A percentile compares a stretch with the other conserved stretches of the same genome.
Evolutionary conservation across 1,140 invertebrate genomes (phyloP).

Genomic region (Hycleus phaleratus): DNA sequence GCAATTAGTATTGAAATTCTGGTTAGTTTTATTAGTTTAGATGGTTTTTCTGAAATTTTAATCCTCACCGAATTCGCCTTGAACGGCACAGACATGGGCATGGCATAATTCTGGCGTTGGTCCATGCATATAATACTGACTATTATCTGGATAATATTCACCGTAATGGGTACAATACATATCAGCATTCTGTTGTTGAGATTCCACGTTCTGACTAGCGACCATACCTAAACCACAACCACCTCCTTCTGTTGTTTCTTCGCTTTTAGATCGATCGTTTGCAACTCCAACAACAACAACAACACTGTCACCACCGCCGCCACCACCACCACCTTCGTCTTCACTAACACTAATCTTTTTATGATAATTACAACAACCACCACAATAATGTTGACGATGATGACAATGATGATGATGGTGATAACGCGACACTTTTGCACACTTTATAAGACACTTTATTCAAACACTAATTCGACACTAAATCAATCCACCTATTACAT

Average conservation of each 20-base stretch:
- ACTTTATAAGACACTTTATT: background rate
- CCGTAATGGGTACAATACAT: conserved; percentile 38
- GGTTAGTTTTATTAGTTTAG: too few species aligned
- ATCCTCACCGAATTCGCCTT: conserved; percentile 36
- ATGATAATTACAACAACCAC: too few species aligned
- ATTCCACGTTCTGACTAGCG: conserved; percentile 37
- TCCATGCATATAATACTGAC: conserved; percentile 27
- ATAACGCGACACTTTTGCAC: background rate
- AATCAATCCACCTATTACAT: too few species aligned
- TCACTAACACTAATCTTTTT: too few species aligned
- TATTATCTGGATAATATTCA: conserved; percentile 36
- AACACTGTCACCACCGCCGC: too few species aligned
- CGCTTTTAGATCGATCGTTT: too few species aligned
- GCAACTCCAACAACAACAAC: too few species aligned
- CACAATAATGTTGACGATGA: too few species aligned
- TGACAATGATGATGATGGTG: background rate
- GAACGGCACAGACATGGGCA: conserved; percentile 33
- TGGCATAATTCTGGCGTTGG: conserved; percentile 32
- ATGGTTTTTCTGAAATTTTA: background rate
- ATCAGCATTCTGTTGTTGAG: conserved; percentile 32
- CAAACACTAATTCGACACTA: background rate
- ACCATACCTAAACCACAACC: conserved; percentile 33
- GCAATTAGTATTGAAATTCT: background rate
- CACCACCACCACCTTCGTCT: too few species aligned
- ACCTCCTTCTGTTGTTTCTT: background rate